Base-by-base conservation (phyloP, 1,140 invertebrate species). In the Psilanteris sp. region DNA sequence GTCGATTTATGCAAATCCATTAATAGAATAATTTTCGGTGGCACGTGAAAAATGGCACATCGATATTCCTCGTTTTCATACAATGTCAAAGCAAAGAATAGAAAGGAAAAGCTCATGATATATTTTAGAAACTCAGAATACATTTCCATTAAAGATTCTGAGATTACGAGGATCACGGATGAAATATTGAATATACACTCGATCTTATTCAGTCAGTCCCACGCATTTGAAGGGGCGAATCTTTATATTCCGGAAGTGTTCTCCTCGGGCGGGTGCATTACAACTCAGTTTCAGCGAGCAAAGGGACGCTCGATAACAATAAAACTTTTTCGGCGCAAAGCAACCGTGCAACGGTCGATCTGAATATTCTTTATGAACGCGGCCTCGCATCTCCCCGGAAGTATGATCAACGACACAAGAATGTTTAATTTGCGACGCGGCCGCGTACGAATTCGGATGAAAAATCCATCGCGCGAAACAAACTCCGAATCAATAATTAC, bases 101-200 rank as follows among this genome's bases (percentile, higher is more conserved):
- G 36, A 62, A 55, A 62, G 46, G 48, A 62, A 64, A 72, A 72
- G 48, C 68, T 48, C 41, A 34, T 72, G 48, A 61, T 72, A 64
- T 64, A 72, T 72, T 64, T 72, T 50, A 29, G 50, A 72, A 36
- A 55, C 52, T 27, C 32, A 48, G 52, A 57, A 48, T 64, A 64
- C 59, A 57, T 64, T 64, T 72, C 57, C 57, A 72, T 72, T 72
- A 72, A 72, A 64, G 68, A 64, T 72, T 72, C 26, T 34, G 32
- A 72, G 57, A 72, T 72, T 72, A 72, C 50, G 32, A 57, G 43
- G 68, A 72, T 72, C 68, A 64, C 26, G 59, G 13, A 64, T 72
- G 68, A 72, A 72, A 72, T 72, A 72, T 72, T 72, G 68, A 72
- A 72, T 72, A 64, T 64, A 72, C 43, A 72, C 68, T 72, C 68